Conservation (phyloP, 2,888 invertebrate species). For the Nymphalis polychloros region DNA sequence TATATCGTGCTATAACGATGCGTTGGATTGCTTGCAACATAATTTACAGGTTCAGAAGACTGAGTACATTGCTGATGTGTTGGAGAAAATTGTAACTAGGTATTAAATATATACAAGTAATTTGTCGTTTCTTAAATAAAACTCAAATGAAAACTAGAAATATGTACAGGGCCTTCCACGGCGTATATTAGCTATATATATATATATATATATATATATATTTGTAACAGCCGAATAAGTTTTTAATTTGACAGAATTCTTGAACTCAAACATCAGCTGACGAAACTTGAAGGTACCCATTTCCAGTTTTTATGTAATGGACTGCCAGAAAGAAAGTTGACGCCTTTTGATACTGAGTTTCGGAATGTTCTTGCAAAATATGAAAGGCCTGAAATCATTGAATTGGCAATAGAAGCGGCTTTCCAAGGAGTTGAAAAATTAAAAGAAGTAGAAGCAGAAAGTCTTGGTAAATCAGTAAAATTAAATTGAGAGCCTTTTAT, state of each 20-base stretch:
- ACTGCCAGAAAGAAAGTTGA: constrained; percentile 50
- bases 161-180: too few relatives aligned
- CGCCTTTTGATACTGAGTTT: constrained; percentile 53
- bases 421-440: constrained; percentile 46
- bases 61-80: constrained; percentile 48
- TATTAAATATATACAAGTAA: constrained; percentile 31
- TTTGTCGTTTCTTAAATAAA: too few relatives aligned
- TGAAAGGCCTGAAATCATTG: constrained; percentile 46
- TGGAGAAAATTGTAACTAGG: constrained; percentile 55
- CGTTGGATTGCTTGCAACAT: constrained; percentile 54
- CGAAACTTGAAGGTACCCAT: constrained; percentile 54
- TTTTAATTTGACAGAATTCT: constrained; percentile 52
- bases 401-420: constrained; percentile 45
- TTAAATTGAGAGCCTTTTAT: not conserved
- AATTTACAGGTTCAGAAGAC: constrained; percentile 68
- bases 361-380: constrained; percentile 44
- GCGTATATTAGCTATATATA: too few relatives aligned
- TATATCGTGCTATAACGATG: constrained; percentile 55
- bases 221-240: not conserved
- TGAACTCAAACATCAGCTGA: constrained; percentile 58
- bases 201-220: too few relatives aligned
- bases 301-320: constrained; percentile 54
- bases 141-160: too few relatives aligned
- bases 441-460: constrained; percentile 32
- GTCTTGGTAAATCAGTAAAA: not conserved